Percentiles rank a stretch among this genome's conserved stretches.
phyloP scores from a whole-genome alignment of 2,888 invertebrate species.

The Platycheirus rosarum region DNA sequence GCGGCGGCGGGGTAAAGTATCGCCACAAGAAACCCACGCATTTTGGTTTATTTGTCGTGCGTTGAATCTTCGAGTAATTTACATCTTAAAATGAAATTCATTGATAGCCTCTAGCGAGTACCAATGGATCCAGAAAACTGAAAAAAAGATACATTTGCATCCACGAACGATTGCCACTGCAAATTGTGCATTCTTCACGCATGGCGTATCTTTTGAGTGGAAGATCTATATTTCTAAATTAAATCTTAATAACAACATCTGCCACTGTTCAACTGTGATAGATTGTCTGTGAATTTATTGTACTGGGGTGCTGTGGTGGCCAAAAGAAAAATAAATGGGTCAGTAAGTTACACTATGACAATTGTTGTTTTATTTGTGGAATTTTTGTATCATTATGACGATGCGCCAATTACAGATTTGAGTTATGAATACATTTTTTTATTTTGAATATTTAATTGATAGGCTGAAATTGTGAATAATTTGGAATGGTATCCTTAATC shows the following conservation, averaged over 20 bases:
- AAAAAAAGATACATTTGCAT: conserved; percentile 24
- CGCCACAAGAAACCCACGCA: conserved; percentile 55
- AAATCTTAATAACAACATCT: conserved; percentile 64
- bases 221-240: conserved; percentile 58
- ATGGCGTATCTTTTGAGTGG: conserved; percentile 34
- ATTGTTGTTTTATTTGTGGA: background rate
- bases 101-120: conserved; percentile 22
- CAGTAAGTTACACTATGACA: conserved; percentile 30
- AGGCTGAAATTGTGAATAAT: no score
- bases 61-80: conserved; percentile 43
- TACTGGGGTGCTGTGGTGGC: conserved; percentile 12
- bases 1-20: conserved; percentile 34
- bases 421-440: no score
- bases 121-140: conserved; percentile 31
- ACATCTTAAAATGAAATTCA: conserved; percentile 56
- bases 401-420: no score
- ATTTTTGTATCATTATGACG: no score
- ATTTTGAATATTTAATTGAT: no score
- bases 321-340: conserved; percentile 54
- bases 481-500: no score
- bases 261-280: conserved; percentile 50
- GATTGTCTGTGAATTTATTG: conserved; percentile 38
- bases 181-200: conserved; percentile 70
- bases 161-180: conserved; percentile 43
- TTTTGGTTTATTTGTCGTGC: conserved; percentile 31